phyloP scores from a whole-genome alignment of 1,140 invertebrate species.

The Panagrolaimus sp. region DNA sequence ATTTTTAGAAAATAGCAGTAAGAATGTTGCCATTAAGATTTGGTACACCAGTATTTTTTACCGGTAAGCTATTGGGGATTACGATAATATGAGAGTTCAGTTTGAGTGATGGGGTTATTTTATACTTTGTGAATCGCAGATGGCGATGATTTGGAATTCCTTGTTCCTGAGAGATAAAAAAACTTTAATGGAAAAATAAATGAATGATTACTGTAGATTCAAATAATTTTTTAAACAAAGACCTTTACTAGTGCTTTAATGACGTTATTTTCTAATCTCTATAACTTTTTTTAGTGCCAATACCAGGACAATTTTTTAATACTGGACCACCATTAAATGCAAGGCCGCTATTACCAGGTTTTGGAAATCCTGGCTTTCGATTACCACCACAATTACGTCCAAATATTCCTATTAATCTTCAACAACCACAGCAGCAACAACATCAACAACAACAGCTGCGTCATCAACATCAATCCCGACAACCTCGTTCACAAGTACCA shows the following conservation, averaged over 20 bases:
- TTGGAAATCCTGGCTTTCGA: background rate
- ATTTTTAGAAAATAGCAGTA: background rate
- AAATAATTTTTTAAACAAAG: too few species aligned
- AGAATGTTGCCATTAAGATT: background rate
- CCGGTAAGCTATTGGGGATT: background rate
- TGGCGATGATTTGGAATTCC: too few species aligned
- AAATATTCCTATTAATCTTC: background rate
- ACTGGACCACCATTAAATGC: background rate
- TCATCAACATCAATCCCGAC: background rate
- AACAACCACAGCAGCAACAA: background rate
- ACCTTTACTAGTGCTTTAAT: too few species aligned
- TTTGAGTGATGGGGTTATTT: too few species aligned
- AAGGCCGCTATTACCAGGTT: background rate
- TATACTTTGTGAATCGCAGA: too few species aligned
- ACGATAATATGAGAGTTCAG: too few species aligned
- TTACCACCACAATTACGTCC: background rate
- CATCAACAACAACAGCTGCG: background rate
- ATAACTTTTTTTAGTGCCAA: slow-evolving; percentile 14
- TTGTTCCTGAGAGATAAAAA: too few species aligned
- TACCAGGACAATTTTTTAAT: background rate
- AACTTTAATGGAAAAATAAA: too few species aligned
- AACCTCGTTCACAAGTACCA: background rate
- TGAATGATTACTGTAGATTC: too few species aligned
- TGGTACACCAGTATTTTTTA: background rate
- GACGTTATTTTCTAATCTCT: too few species aligned